phyloP scores from a whole-genome alignment of 92 coral and sea anemone genomes.

The Siderastrea radians region DNA sequence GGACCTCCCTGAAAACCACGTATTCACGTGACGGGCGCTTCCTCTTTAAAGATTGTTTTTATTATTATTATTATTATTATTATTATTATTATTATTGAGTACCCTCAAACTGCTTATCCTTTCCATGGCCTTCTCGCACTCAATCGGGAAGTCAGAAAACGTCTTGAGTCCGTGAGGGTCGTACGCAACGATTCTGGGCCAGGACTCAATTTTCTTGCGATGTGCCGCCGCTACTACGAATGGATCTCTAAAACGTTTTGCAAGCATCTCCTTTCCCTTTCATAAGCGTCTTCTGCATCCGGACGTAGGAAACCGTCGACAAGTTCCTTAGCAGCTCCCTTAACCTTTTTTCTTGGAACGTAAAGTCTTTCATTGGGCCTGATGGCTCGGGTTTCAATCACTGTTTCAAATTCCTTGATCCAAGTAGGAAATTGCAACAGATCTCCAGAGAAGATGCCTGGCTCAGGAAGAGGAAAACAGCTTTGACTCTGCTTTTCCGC shows the following conservation, averaged over 20 bases:
- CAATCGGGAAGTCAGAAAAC: constrained; percentile 60
- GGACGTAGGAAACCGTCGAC: constrained; percentile 66
- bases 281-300: constrained; percentile 61
- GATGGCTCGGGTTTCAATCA: constrained; percentile 60
- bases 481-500: no score
- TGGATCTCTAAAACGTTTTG: constrained; percentile 66
- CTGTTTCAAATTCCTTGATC: constrained; percentile 65
- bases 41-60: no score
- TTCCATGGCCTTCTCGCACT: constrained; percentile 56
- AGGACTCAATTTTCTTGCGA: constrained; percentile 52
- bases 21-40: no score
- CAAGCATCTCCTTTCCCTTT: constrained; percentile 59
- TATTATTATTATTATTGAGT: constrained; percentile 46
- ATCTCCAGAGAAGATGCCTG: constrained; percentile 56
- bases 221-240: constrained; percentile 63
- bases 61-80: no score
- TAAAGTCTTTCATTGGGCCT: constrained; percentile 59
- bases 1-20: no score
- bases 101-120: constrained; percentile 41
- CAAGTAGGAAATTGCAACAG: constrained; percentile 64
- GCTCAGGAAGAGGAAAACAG: no score
- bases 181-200: constrained; percentile 58
- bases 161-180: constrained; percentile 49
- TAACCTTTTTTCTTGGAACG: constrained; percentile 58
- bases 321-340: constrained; percentile 64